Percentiles rank a stretch among this genome's conserved stretches.
Evolutionary conservation across 37 sponge, comb jelly and placozoan genomes (phyloP).

Genomic region (Sycon ciliatum): DNA sequence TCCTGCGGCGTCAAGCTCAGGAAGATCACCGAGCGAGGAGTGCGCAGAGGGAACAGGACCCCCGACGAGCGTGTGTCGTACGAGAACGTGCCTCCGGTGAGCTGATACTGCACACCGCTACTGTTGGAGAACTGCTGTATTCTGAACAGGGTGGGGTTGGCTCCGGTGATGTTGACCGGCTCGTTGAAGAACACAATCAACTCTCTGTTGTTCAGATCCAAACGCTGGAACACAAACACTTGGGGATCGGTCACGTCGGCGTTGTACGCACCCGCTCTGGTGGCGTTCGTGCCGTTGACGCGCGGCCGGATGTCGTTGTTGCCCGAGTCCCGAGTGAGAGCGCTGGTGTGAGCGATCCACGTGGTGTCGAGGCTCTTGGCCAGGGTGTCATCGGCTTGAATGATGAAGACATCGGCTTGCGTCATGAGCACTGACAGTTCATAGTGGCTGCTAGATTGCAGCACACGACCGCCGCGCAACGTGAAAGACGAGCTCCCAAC

Average conservation of each 20-base stretch:
- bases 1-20: constrained; percentile 44
- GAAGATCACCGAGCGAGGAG: constrained; percentile 26
- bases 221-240: constrained; percentile 39
- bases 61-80: constrained; percentile 36
- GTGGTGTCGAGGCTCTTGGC: constrained; percentile 48
- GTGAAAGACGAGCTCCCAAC: constrained; percentile 20
- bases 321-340: constrained; percentile 42
- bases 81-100: constrained; percentile 50
- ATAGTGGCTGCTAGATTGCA: too few species aligned
- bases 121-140: background rate
- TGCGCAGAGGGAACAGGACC: too few species aligned
- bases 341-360: constrained; percentile 42
- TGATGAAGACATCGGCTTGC: constrained; percentile 34
- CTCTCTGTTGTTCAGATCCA: constrained; percentile 33
- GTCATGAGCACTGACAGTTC: too few species aligned
- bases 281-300: constrained; percentile 16
- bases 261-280: constrained; percentile 32
- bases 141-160: constrained; percentile 5
- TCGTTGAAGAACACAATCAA: constrained; percentile 55
- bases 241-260: constrained; percentile 46
- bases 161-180: constrained; percentile 49
- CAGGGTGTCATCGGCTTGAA: constrained; percentile 48
- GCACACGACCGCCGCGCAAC: constrained; percentile 31
- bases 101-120: constrained; percentile 17
- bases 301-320: constrained; percentile 25